A percentile compares a stretch with the other conserved stretches of the same genome.
These are phyloP conservation scores for Gallinago solitaria DNA, from an alignment of 2,797 vertebrate species.

Conservation along the genomic window DNA sequence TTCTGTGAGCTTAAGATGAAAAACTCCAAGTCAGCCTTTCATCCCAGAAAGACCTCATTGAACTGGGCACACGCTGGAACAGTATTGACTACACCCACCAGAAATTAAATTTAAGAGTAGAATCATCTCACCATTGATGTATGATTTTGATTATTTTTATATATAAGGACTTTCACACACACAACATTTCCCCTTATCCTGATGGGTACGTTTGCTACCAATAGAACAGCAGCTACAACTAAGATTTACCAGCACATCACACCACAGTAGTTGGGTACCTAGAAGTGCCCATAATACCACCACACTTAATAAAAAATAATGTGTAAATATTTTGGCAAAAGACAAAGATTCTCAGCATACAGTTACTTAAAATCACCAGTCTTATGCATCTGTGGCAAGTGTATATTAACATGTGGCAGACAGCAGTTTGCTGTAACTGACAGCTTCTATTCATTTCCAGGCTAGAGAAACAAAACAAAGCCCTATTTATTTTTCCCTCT, in stretches of 20 bases:
- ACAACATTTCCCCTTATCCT: not conserved
- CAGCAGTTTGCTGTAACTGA: not conserved
- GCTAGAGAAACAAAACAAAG: not conserved
- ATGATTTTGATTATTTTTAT: not conserved
- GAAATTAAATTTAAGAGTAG: not conserved
- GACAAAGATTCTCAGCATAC: not conserved
- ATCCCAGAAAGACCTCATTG: not conserved
- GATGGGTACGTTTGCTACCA: not conserved
- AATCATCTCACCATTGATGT: not conserved
- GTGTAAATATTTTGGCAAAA: not conserved
- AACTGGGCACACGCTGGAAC: not conserved
- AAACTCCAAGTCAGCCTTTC: not conserved
- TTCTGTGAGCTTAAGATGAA: constrained; percentile 7
- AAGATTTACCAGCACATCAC: not conserved
- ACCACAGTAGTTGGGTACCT: accelerated
- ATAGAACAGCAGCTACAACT: not conserved
- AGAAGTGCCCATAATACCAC: not conserved
- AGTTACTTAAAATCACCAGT: not conserved
- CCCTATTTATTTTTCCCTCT: not conserved
- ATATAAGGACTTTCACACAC: not conserved
- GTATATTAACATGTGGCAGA: not conserved
- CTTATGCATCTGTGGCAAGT: not conserved
- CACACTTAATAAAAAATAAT: not conserved
- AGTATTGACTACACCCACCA: not conserved
- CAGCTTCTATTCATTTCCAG: not conserved